Conservation (phyloP, 2,113 vertebrate species). For the Taurulus bubalis region DNA sequence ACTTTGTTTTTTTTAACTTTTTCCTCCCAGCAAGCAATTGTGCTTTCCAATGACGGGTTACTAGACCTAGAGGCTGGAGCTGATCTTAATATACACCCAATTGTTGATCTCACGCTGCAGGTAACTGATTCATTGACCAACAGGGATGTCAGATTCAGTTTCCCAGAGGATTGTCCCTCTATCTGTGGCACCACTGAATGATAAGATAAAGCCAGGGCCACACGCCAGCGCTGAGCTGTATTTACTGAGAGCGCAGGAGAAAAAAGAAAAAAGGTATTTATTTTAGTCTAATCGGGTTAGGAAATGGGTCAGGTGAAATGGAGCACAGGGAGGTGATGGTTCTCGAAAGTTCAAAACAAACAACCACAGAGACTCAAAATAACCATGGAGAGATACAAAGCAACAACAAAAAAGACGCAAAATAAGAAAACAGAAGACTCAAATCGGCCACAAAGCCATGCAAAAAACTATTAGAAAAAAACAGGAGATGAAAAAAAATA, state of each 20-base stretch:
- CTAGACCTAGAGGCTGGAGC: neutral
- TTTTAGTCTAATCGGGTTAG: slow-evolving; percentile 62
- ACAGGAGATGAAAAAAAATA: neutral
- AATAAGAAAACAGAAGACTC: neutral
- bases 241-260: slow-evolving; percentile 14
- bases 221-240: neutral
- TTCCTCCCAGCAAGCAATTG: neutral
- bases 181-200: neutral
- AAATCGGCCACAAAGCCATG: neutral
- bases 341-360: neutral
- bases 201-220: slow-evolving; percentile 29
- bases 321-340: slow-evolving; percentile 16
- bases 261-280: slow-evolving; percentile 40
- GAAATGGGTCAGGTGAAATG: slow-evolving; percentile 60
- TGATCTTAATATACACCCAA: neutral
- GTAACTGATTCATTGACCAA: neutral
- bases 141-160: slow-evolving; percentile 1
- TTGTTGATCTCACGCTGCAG: neutral
- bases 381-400: neutral
- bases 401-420: neutral
- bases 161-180: neutral
- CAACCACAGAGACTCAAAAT: neutral
- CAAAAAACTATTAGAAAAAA: neutral
- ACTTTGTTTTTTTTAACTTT: neutral
- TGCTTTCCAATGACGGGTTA: neutral